These are phyloP conservation scores for Sinocyclocheilus anshuiensis DNA, from an alignment of 2,113 vertebrate species.

Conservation along the genomic window DNA sequence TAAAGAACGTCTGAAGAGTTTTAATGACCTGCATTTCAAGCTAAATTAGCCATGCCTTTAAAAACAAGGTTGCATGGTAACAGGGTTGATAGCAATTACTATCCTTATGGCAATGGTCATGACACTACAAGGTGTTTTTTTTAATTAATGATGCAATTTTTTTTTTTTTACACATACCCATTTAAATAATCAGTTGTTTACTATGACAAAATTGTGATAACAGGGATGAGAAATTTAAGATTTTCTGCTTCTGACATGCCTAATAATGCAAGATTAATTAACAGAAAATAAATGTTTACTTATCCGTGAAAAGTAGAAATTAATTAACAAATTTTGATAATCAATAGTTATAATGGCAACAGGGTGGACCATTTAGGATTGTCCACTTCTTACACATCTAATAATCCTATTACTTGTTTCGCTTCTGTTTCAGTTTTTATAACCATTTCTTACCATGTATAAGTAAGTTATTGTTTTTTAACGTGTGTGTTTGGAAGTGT, in stretches of 20 bases:
- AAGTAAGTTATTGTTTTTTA: no score
- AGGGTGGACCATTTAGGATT: background rate
- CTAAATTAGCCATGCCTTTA: background rate
- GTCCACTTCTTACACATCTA: background rate
- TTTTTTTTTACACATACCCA: background rate
- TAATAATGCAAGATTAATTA: background rate
- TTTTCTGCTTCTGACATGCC: background rate
- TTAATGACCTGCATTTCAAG: background rate
- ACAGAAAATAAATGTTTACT: background rate
- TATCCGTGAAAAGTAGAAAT: background rate
- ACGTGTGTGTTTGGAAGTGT: no score
- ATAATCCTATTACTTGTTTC: no score
- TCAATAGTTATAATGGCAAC: background rate
- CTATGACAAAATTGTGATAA: background rate
- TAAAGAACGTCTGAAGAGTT: background rate
- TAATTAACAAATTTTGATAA: background rate
- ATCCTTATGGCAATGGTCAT: background rate
- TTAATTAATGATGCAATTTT: no score
- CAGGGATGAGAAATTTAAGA: background rate
- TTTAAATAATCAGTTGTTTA: background rate
- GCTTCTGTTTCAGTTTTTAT: no score
- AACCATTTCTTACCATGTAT: no score
- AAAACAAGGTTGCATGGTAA: background rate
- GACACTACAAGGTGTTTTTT: background rate
- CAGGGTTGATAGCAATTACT: background rate